Conservation (phyloP, 2,113 vertebrate genomes). For the Caloenas nicobarica region DNA sequence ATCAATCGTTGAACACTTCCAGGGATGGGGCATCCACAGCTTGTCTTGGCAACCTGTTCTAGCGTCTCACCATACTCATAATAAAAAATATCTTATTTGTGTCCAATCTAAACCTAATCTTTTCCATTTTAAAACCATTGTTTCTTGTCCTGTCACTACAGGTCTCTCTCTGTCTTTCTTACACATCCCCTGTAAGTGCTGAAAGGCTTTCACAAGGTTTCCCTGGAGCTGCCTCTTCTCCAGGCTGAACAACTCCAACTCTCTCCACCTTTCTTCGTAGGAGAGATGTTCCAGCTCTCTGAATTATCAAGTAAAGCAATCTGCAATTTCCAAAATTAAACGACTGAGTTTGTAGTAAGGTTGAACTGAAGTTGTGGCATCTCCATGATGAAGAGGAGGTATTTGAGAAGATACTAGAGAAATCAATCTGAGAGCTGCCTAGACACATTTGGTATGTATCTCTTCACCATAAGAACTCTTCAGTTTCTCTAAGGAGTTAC, state of each 20-base stretch:
- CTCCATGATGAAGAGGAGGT: not conserved
- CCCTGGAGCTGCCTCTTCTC: not conserved
- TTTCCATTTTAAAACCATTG: not conserved
- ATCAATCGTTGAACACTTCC: not conserved
- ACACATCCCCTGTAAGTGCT: not conserved
- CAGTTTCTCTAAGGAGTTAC: not conserved
- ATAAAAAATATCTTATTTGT: not conserved
- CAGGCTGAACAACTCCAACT: not conserved
- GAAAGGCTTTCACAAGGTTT: not conserved
- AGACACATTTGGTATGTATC: not conserved
- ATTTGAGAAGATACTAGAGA: not conserved
- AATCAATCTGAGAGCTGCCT: not conserved
- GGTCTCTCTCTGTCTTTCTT: not conserved
- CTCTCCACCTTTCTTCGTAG: not conserved
- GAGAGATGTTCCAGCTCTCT: not conserved
- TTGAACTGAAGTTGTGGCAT: not conserved
- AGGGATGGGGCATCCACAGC: accelerated
- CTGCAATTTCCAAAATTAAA: not conserved
- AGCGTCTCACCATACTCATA: not conserved
- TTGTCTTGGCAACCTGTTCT: not conserved
- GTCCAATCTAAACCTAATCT: not conserved
- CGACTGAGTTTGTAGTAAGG: not conserved
- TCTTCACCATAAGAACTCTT: not conserved
- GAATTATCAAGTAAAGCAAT: not conserved
- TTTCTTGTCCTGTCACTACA: not conserved